Evolutionary conservation across 1,140 invertebrate genomes (phyloP), one percentile per base, ranked within the genome.

Genomic region (Adelges cooleyi): DNA sequence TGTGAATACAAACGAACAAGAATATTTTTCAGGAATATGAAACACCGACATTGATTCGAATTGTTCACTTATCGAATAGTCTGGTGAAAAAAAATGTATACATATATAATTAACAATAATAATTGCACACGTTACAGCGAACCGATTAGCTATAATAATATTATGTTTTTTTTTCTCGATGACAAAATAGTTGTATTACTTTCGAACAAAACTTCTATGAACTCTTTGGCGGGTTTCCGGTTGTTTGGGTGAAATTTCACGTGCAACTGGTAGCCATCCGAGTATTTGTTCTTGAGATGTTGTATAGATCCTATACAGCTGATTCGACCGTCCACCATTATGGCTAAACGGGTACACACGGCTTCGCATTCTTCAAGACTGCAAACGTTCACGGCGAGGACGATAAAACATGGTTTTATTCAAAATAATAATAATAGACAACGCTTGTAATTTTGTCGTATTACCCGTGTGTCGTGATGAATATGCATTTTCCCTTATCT

Each of bases 301-400:
- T 87, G 80, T 2, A 83, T 80, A 1, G 84, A 83, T 1, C 86
- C 85, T 74, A 84, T 40, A 67, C 84, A 81, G 68, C 76, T 76
- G 67, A 86, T 77, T 72, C 79, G 75, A 33, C 85, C 85, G 74
- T 84, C 77, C 3, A 80, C 78, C 78, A 84, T 81, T 40, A 84
- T 81, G 17, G 79, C 80, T 10, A 84, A 70, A 51, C 79, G 68
- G 3, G 76, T 75, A 68, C 82, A 84, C 2, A 84, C 69, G 2
- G 79, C 80, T 74, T 84, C 82, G 71, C 87, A 89, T 75, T 92
- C 89, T 23, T 82, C 81, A 44, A 85, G 80, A 69, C 83, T 86
- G 74, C n/a, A n/a, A n/a, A n/a, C n/a, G n/a, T n/a, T n/a, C 86
- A 85, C 71, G 17, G 18, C 25, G 36, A 20, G n/a, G 46, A 27